Evolutionary conservation across 2,113 vertebrate species (phyloP).

Genomic region (Austrofundulus limnaeus): DNA sequence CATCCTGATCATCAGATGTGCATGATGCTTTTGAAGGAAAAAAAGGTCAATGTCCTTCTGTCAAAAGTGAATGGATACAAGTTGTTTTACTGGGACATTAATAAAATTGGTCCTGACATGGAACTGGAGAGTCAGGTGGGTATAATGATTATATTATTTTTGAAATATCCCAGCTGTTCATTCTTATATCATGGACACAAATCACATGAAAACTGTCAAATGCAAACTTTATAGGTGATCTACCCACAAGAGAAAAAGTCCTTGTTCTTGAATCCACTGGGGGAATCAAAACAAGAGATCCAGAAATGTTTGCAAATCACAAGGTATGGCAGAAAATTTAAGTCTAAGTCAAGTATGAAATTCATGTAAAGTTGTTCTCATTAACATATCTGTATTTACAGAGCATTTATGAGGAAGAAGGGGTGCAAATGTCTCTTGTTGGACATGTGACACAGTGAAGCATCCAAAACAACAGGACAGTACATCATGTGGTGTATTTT

Average conservation of each 20-base stretch:
- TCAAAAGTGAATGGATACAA: not conserved
- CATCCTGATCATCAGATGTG: not conserved
- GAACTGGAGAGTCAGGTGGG: constrained; percentile 6
- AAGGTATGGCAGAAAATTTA: not conserved
- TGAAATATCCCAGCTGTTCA: not conserved
- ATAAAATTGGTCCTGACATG: not conserved
- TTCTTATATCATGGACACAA: not conserved
- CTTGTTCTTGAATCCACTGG: not conserved
- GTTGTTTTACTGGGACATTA: not conserved
- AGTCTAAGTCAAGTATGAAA: not conserved
- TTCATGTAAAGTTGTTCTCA: not conserved
- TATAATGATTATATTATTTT: constrained; percentile 1
- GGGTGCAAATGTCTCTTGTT: not conserved
- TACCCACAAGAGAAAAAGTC: not conserved
- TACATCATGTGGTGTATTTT: not conserved
- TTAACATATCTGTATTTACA: not conserved
- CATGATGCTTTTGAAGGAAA: not conserved
- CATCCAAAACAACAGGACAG: not conserved
- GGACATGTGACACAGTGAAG: not conserved
- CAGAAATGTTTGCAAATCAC: not conserved
- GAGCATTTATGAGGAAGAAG: not conserved
- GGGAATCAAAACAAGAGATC: not conserved
- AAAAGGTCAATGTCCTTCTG: not conserved
- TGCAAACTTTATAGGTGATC: not conserved
- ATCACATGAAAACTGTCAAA: not conserved